phyloP scores from a whole-genome alignment of 2,113 vertebrate genomes.

The Hippocampus guttulatus region DNA sequence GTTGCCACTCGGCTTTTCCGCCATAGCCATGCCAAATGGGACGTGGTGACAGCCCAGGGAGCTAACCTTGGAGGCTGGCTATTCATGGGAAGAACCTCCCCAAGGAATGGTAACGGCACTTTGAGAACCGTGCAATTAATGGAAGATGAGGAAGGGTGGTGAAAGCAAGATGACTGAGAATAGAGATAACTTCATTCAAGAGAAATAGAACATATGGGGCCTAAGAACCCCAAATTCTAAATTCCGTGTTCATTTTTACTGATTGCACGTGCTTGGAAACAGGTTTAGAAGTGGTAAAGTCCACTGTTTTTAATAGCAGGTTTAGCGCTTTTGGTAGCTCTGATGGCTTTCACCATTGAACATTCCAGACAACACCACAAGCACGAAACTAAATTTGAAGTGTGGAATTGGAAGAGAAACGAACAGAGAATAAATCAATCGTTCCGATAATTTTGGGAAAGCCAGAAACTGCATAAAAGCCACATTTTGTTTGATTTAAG shows the following conservation, averaged over 20 bases:
- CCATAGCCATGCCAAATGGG: constrained; percentile 62
- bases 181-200: constrained; percentile 1
- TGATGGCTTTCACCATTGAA: not conserved
- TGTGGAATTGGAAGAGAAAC: not conserved
- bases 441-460: not conserved
- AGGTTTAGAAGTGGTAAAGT: not conserved
- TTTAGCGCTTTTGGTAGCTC: not conserved
- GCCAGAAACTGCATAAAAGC: not conserved
- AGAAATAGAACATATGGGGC: not conserved
- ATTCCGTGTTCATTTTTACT: not conserved
- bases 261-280: not conserved
- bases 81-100: constrained; percentile 57
- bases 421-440: not conserved
- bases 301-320: not conserved
- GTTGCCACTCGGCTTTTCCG: constrained; percentile 64
- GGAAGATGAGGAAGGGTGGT: constrained; percentile 34
- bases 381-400: not conserved
- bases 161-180: constrained; percentile 20
- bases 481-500: not conserved
- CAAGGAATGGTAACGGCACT: constrained; percentile 45
- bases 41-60: constrained; percentile 49
- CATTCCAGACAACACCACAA: not conserved
- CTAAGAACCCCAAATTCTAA: not conserved
- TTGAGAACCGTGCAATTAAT: constrained; percentile 63
- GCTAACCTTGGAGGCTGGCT: constrained; percentile 61